Base-by-base conservation (phyloP, 2,888 invertebrate species). In the Tromatobia lineatoria region DNA sequence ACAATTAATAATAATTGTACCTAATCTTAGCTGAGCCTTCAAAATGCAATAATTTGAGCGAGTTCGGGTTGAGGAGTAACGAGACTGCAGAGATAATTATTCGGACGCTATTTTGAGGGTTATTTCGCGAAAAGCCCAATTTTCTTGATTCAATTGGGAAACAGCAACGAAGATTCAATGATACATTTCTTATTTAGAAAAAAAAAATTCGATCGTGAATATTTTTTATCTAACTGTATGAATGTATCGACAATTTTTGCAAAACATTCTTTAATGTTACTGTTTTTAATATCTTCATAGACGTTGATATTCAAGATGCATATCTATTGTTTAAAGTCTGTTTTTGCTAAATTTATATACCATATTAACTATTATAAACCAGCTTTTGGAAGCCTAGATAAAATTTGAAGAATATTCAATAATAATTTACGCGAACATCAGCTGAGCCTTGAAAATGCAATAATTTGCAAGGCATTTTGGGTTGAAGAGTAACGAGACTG, bases 101-200 rank as follows among this genome's bases (percentile, higher is more conserved):
- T 25, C 57, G 57, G 25, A 57, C 25, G 57, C 25, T 15, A 13
- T 23, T 20, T 20, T 52, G 54, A 23, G 54, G 57, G 23, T 25
- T 25, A 38, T 38, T 42, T 42, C 45, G 59, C 10, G 54, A 20
- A 54, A 70, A 38, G 25, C n/a, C 34, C 34, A 52, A 52, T 52
- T 70, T 70, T 25, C 52, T 57, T 34, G 67, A 67, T 25, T 23
- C 45, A 47, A 67, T 47, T n/a, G n/a, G n/a, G n/a, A n/a, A n/a
- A n/a, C n/a, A n/a, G n/a, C n/a, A n/a, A n/a, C n/a, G n/a, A n/a
- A n/a, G n/a, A n/a, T n/a, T n/a, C n/a, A n/a, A n/a, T n/a, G n/a
- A n/a, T n/a, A n/a, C n/a, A n/a, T n/a, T n/a, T n/a, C n/a, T n/a
- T n/a, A n/a, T n/a, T n/a, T n/a, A n/a, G n/a, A n/a, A n/a, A n/a